Evolutionary conservation across 2,888 invertebrate genomes (phyloP).

Genomic region (Heliconius aoede): DNA sequence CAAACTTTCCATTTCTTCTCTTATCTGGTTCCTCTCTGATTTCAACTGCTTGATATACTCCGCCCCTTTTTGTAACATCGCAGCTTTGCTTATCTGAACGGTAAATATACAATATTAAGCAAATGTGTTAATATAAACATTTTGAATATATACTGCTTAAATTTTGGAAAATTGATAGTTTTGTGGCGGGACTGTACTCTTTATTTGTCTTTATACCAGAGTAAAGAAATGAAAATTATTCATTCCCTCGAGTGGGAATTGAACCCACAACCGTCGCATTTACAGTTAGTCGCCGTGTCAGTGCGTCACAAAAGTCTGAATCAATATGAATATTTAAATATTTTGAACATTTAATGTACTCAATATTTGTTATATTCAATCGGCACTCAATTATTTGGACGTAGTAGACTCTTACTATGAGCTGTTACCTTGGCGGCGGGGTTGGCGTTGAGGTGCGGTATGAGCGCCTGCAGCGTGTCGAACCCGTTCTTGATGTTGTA

Average conservation of each 20-base stretch:
- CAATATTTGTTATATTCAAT: too few species aligned
- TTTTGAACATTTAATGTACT: too few species aligned
- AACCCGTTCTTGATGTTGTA: slow-evolving; percentile 98
- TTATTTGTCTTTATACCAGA: background rate
- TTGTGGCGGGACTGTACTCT: background rate
- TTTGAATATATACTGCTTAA: too few species aligned
- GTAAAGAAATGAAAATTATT: background rate
- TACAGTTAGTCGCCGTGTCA: too few species aligned
- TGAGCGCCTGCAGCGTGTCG: slow-evolving; percentile 95
- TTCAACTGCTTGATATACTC: slow-evolving; percentile 96
- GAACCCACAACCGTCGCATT: too few species aligned
- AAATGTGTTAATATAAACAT: background rate
- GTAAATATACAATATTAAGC: background rate
- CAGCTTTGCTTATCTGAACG: slow-evolving; percentile 93
- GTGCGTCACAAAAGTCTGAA: too few species aligned
- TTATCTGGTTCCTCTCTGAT: slow-evolving; percentile 91
- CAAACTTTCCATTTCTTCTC: slow-evolving; percentile 94
- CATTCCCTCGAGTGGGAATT: background rate
- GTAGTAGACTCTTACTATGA: too few species aligned
- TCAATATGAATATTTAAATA: too few species aligned
- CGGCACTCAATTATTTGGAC: too few species aligned
- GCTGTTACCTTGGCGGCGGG: slow-evolving; percentile 92
- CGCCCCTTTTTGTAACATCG: slow-evolving; percentile 98
- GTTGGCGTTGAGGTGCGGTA: slow-evolving; percentile 95
- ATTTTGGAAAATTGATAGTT: background rate